Evolutionary conservation across 2,888 invertebrate genomes (phyloP), one percentile per base, ranked within the genome.

Genomic region (Thecocarcelia acutangulata): DNA sequence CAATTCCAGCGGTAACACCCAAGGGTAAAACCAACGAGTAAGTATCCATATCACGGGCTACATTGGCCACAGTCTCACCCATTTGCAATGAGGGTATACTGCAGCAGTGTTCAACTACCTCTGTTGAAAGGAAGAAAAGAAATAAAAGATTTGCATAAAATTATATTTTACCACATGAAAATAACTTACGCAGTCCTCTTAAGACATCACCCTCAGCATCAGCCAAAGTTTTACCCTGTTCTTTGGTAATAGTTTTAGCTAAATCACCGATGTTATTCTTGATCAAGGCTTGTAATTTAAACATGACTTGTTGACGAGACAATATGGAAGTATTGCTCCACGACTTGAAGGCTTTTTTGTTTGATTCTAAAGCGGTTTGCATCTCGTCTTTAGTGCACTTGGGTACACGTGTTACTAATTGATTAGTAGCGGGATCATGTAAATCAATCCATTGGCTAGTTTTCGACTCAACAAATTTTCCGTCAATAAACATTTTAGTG

Each of bases 131-230:
- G 63, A 70, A 58, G 2, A 58, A 56, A 42, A 44, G 63, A n/a
- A n/a, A n/a, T n/a, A n/a, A n/a, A n/a, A n/a, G n/a, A n/a, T n/a
- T n/a, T n/a, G n/a, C n/a, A n/a, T n/a, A n/a, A n/a, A n/a, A n/a
- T n/a, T n/a, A n/a, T n/a, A n/a, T n/a, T n/a, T 33, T 40, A 8
- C 6, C 5, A 28, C 12, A 61, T 15, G 19, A 40, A 80, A 46
- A 24, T 24, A 63, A 94, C 96, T 95, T 92, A 97, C 97, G 99
- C 80, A 99, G 93, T 80, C 99, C 99, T 89, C 99, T 93, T 79
- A 97, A 93, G 2, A 99, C 98, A 91, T 99, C 99, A 46, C 99
- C 99, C 90, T 99, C 98, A 0, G 99, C 99, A 92, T 99, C 99
- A 12, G 95, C 94, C 83, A 97, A 92, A 0, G 99, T 99, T 91